These are phyloP conservation scores for Melangyna quadrimaculata DNA, from an alignment of 2,888 invertebrate genomes.

Conservation along the genomic window DNA sequence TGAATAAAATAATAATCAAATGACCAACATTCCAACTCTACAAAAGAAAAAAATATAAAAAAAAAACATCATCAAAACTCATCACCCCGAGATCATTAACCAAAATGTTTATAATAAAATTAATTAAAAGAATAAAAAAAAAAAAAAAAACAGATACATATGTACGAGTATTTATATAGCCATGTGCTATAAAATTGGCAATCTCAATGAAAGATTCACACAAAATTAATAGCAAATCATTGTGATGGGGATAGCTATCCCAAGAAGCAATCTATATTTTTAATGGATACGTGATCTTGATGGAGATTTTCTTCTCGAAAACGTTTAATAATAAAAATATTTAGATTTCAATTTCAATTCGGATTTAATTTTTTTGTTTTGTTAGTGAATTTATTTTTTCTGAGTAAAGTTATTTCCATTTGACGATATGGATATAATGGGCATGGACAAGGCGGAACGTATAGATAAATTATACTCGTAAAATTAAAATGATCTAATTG, in stretches of 20 bases:
- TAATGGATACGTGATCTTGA: constrained; percentile 62
- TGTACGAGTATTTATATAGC: background rate
- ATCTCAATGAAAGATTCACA: constrained; percentile 31
- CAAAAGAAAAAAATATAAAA: background rate
- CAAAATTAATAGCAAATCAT: constrained; percentile 43
- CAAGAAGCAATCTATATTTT: constrained; percentile 46
- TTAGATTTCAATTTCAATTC: constrained; percentile 45
- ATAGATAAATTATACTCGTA: background rate
- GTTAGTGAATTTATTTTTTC: constrained; percentile 14
- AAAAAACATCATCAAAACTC: constrained; percentile 30
- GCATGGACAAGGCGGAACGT: background rate
- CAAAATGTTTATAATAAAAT: constrained; percentile 65
- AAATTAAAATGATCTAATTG: constrained; percentile 56
- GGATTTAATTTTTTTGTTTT: constrained; percentile 7
- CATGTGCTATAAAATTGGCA: constrained; percentile 1
- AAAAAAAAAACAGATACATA: no score
- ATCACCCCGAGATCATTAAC: constrained; percentile 61
- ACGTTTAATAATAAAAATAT: constrained; percentile 67
- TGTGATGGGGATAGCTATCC: constrained; percentile 13
- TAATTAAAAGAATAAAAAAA: constrained; percentile 55
- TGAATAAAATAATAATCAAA: background rate
- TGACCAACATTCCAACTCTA: background rate
- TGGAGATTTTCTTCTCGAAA: constrained; percentile 51
- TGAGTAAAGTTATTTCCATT: constrained; percentile 3
- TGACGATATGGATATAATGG: constrained; percentile 59